Evolutionary conservation across 30 jellyfish, hydroid and myxozoan genomes (phyloP), one percentile per base, ranked within the genome.

Genomic region (Hydra vulgaris): DNA sequence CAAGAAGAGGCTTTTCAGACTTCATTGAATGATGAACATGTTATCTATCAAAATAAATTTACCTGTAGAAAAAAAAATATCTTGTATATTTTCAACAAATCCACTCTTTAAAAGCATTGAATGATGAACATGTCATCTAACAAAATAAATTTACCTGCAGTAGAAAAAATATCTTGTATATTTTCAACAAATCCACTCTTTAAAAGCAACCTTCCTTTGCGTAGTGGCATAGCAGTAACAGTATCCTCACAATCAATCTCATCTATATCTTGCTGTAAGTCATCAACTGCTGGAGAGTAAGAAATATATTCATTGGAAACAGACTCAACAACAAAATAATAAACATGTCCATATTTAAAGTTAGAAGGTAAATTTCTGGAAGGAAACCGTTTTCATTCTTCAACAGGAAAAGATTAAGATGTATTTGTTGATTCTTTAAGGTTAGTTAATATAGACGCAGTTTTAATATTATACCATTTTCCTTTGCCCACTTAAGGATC

Each of bases 1-100:
- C n/a, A n/a, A n/a, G n/a, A n/a, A n/a, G n/a, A n/a, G n/a, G n/a
- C n/a, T n/a, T n/a, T n/a, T n/a, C n/a, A n/a, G n/a, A n/a, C n/a
- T n/a, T n/a, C n/a, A n/a, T n/a, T n/a, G n/a, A n/a, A 71, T 81
- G 94, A 15, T 81, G 94, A 16, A 87, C 95, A 87, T 87, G 88
- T 5, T 82, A 83, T 26, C 84, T 26, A 8, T 66, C 40, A 75
- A 87, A 81, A 40, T 54, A 18, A 16, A 15, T 17, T 71, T 18
- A 70, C 71, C 15, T 16, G 21, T 54, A 25, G 17, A 78, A 18
- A 40, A 55, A 40, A 20, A 82, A 83, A 8, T 22, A 54, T 27
- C 74, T 72, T 15, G 16, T 86, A 87, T 18, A 24, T 27, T 15
- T 80, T 84, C n/a, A n/a, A n/a, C n/a, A n/a, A n/a, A n/a, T n/a